Evolutionary conservation across 2,113 vertebrate species (phyloP).

Genomic region (Caretta caretta): DNA sequence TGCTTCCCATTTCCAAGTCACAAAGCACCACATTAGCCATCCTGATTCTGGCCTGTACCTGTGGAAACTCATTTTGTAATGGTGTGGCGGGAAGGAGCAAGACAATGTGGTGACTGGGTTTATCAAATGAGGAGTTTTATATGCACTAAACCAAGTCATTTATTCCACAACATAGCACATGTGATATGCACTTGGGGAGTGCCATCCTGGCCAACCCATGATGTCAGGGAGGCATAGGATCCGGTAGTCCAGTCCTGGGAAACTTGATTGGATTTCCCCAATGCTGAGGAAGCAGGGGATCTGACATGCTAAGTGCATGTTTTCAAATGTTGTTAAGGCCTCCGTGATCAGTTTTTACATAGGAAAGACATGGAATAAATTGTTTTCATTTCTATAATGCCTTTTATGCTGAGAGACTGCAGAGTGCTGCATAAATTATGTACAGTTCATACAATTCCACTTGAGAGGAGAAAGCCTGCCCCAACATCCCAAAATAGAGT

Average conservation of each 20-base stretch:
- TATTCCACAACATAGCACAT: not conserved
- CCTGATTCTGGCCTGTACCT: not conserved
- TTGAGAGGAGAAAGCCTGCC: not conserved
- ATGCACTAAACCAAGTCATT: not conserved
- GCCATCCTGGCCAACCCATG: fast-evolving
- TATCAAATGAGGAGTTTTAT: not conserved
- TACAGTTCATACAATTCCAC: fast-evolving
- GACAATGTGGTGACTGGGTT: not conserved
- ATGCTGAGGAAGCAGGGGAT: not conserved
- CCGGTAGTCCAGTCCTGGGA: not conserved
- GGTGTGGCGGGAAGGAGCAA: not conserved
- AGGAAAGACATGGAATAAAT: no score
- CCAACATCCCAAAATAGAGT: fast-evolving
- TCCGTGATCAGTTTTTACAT: not conserved
- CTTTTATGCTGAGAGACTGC: not conserved
- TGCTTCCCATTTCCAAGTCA: not conserved
- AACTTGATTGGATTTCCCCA: not conserved
- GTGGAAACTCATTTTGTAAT: not conserved
- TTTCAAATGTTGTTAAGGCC: not conserved
- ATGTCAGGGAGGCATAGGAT: not conserved
- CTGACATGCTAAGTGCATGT: not conserved
- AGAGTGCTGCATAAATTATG: not conserved
- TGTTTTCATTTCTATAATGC: not conserved
- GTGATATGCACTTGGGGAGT: not conserved
- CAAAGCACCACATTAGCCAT: not conserved